Conservation (phyloP, 2,113 vertebrate genomes). For the Collichthys lucidus region DNA sequence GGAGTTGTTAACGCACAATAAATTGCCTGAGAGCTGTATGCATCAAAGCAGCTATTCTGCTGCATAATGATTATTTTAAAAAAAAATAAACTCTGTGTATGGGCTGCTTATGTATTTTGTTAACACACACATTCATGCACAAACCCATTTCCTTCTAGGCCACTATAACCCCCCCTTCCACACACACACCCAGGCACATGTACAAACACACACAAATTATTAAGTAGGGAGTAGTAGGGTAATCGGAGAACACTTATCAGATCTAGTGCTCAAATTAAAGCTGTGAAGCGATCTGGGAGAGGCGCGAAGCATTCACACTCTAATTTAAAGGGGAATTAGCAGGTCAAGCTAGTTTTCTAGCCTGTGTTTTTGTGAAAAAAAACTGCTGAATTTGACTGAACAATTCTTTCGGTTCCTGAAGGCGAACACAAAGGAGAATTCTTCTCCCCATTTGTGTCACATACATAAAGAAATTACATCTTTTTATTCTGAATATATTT, state of each 20-base stretch:
- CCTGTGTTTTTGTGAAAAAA: not conserved
- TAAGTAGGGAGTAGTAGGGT: slow-evolving; percentile 15
- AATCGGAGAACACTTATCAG: slow-evolving; percentile 37
- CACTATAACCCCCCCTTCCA: not conserved
- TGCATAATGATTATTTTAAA: slow-evolving; percentile 30
- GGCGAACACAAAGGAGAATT: slow-evolving; percentile 4
- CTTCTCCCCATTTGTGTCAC: slow-evolving; percentile 16
- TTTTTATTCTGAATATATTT: slow-evolving; percentile 46
- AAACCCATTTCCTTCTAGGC: slow-evolving; percentile 1
- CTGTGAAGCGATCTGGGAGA: slow-evolving; percentile 20
- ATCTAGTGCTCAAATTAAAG: slow-evolving; percentile 38
- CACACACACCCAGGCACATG: not conserved
- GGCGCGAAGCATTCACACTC: slow-evolving; percentile 36
- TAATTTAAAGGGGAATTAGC: slow-evolving; percentile 44
- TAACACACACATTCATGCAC: slow-evolving; percentile 16
- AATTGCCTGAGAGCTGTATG: slow-evolving; percentile 24
- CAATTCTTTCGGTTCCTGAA: slow-evolving; percentile 9
- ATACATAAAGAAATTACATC: slow-evolving; percentile 11
- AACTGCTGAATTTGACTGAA: slow-evolving; percentile 39
- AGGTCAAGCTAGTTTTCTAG: slow-evolving; percentile 3
- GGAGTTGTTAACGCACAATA: slow-evolving; percentile 27
- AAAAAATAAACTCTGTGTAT: not conserved
- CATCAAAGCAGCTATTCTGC: slow-evolving; percentile 42
- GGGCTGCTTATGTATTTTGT: slow-evolving; percentile 18
- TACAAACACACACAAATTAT: slow-evolving; percentile 16